Conservation (phyloP, 2,797 vertebrate species). For the Cyclopterus lumpus region DNA sequence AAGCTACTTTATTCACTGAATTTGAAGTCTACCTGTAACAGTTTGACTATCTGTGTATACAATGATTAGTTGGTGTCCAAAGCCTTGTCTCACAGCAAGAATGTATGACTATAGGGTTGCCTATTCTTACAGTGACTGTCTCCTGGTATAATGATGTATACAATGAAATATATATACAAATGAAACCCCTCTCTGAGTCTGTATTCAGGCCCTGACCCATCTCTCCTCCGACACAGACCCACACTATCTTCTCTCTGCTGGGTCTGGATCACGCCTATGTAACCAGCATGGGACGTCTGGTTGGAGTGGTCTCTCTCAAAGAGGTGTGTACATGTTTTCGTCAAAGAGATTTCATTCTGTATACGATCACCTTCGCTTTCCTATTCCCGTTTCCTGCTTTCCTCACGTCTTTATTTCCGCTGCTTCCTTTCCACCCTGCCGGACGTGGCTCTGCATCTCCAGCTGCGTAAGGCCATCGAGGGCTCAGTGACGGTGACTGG, state of each 20-base stretch:
- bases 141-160: conserved; percentile 9
- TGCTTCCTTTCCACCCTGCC: not conserved
- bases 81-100: not conserved
- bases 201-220: conserved; percentile 50
- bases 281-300: conserved; percentile 95
- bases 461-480: conserved; percentile 98
- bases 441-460: conserved; percentile 23
- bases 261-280: conserved; percentile 97
- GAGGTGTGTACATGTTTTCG: conserved; percentile 84
- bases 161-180: conserved; percentile 46
- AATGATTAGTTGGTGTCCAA: not conserved
- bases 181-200: conserved; percentile 27
- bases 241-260: conserved; percentile 97
- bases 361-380: not conserved
- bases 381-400: not conserved
- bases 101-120: not conserved
- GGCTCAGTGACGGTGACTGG: conserved; percentile 96
- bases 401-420: not conserved
- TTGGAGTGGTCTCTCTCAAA: conserved; percentile 96
- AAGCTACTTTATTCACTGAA: not conserved
- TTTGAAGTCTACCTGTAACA: not conserved
- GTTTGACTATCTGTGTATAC: not conserved
- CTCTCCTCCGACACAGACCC: conserved; percentile 85
- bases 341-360: not conserved
- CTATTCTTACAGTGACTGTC: not conserved